A percentile compares a stretch with the other conserved stretches of the same genome.
Conservation (phyloP, 2,888 invertebrate genomes). For the Lasioglossum villosulum region DNA sequence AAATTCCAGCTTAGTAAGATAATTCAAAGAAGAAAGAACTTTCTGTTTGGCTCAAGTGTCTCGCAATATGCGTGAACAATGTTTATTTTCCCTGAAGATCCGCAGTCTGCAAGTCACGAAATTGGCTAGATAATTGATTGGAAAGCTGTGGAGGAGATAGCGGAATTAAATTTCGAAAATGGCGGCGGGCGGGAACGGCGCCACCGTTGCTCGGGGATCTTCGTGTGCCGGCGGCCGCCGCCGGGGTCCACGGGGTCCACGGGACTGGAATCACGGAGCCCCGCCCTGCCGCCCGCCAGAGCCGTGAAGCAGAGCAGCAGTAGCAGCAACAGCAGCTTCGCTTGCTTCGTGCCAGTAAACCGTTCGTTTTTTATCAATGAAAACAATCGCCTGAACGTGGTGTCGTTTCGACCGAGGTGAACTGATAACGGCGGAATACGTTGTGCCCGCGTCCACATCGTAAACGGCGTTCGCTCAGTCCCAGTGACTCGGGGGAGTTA, state of each 20-base stretch:
- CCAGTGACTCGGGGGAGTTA: constrained; percentile 50
- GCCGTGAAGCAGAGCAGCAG: constrained; percentile 66
- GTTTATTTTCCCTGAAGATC: too few relatives aligned
- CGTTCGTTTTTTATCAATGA: constrained; percentile 61
- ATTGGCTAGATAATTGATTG: neutral
- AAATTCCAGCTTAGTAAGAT: too few relatives aligned
- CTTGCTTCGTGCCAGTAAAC: constrained; percentile 55
- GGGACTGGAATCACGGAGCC: constrained; percentile 79
- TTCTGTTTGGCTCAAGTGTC: too few relatives aligned
- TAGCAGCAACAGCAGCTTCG: constrained; percentile 71
- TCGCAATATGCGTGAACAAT: too few relatives aligned
- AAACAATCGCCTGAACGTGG: constrained; percentile 64
- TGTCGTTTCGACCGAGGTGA: constrained; percentile 46
- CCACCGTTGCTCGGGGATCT: constrained; percentile 51
- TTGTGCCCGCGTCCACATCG: constrained; percentile 24
- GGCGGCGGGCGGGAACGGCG: constrained; percentile 39
- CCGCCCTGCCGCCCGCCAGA: constrained; percentile 80
- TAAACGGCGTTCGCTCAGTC: constrained; percentile 1
- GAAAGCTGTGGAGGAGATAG: neutral
- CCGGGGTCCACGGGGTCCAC: constrained; percentile 78
- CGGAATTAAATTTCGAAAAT: constrained; percentile 31
- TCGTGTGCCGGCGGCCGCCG: constrained; percentile 61
- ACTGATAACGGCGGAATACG: constrained; percentile 23
- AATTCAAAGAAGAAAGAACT: too few relatives aligned
- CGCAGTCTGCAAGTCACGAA: too few relatives aligned